Evolutionary conservation across 2,797 vertebrate genomes (phyloP), one percentile per base, ranked within the genome.

Genomic region (Channa striata): DNA sequence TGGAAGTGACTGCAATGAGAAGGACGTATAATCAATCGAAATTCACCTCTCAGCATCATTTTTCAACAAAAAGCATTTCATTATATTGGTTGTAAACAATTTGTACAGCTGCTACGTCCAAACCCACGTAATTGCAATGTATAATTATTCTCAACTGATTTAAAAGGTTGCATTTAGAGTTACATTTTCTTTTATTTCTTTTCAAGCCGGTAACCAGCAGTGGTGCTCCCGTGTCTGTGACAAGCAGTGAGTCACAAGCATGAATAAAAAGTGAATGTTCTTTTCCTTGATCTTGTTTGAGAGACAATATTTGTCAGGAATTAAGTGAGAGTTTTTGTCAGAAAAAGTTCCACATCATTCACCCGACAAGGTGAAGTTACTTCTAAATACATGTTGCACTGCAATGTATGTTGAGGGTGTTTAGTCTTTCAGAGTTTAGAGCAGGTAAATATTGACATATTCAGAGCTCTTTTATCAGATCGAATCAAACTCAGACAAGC

Each of bases 261-360:
- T 33, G 20, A 46, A 68, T 57, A 17, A 42, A 47, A 44, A n/a
- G n/a, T 8, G 2, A 47, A 25, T 14, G 0, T 54, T 40, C 11
- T 63, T 69, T 51, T 23, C 37, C 72, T 54, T 57, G 19, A 71
- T 77, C 43, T 62, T 50, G 47, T 58, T 30, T 37, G 21, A 64
- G 34, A 60, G 39, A 68, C 25, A 56, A 43, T 58, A 50, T 66
- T 59, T 50, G 42, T n/a, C 5, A 57, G 2, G 17, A 69, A 72
- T 72, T 60, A 58, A 63, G 13, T 30, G 10, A 59, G 47, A 11
- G 36, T 30, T 72, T 50, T 52, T 56, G 43, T 19, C 56, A 34
- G 57, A 70, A 42, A 54, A 19, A 53, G 47, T 67, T 71, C 21
- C 51, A 34, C 42, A 52, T 57, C 34, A 33, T 1, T 68, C 21